These are phyloP conservation scores for Harmothoe impar DNA, from an alignment of 2,888 invertebrate species.

Conservation along the genomic window DNA sequence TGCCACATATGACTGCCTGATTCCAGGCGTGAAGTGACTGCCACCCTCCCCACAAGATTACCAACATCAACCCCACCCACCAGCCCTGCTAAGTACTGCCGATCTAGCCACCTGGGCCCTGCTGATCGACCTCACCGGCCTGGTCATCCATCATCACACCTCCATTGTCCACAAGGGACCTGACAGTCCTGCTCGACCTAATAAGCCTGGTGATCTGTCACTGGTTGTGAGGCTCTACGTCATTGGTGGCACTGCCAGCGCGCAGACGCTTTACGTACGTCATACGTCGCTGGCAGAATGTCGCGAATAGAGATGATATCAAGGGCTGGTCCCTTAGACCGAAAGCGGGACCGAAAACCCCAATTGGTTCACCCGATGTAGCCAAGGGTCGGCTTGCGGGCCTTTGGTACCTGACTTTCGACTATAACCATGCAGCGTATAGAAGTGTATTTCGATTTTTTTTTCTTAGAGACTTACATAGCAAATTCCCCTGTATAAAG, in stretches of 20 bases:
- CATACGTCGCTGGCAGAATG: background rate
- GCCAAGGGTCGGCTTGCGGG: no score
- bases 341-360: no score
- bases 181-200: constrained; percentile 13
- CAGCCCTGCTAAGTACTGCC: constrained; percentile 11
- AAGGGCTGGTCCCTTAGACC: no score
- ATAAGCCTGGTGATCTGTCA: constrained; percentile 2
- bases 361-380: no score
- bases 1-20: background rate
- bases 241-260: background rate
- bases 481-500: no score
- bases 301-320: no score
- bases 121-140: constrained; percentile 8
- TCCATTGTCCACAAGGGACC: constrained; percentile 21
- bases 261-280: background rate
- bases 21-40: constrained; percentile 9
- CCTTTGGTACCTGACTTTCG: no score
- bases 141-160: constrained; percentile 39
- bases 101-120: background rate
- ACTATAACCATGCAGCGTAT: no score
- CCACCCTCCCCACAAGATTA: background rate
- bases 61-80: background rate
- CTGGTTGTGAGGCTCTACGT: background rate
- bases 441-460: no score
- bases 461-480: no score